phyloP scores from a whole-genome alignment of 2,797 vertebrate species.

The Babyrousa celebensis region DNA sequence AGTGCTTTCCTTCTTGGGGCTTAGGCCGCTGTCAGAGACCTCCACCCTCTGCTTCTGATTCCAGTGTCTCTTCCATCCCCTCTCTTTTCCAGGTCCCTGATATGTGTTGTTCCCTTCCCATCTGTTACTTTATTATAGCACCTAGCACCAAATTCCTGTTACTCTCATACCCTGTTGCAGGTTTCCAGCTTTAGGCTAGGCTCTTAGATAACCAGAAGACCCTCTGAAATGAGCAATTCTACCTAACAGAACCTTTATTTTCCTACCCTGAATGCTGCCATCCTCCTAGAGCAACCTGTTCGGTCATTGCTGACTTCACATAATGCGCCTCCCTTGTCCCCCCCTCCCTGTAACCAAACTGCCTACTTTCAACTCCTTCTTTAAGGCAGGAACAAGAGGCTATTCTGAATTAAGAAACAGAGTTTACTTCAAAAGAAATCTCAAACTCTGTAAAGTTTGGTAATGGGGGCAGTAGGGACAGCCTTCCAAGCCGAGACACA shows the following conservation, averaged over 20 bases:
- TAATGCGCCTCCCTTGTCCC: background rate
- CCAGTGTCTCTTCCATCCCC: background rate
- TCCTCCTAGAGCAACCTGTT: background rate
- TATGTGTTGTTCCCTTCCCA: background rate
- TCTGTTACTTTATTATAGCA: background rate
- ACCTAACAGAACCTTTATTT: background rate
- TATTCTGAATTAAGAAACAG: conserved; percentile 17
- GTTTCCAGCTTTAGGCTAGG: background rate
- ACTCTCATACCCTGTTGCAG: background rate
- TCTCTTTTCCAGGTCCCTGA: background rate
- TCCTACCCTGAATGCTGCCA: background rate
- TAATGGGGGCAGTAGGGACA: background rate
- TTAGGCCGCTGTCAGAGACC: background rate
- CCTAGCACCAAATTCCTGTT: background rate
- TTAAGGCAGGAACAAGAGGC: background rate
- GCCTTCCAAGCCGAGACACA: background rate
- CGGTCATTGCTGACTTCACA: background rate
- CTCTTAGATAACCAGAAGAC: background rate
- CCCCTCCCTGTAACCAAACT: background rate
- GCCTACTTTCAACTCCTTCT: background rate
- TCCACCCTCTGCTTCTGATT: background rate
- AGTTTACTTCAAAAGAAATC: conserved; percentile 57
- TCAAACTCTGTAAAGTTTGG: background rate
- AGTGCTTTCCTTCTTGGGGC: background rate
- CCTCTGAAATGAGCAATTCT: background rate